Percentiles rank a stretch among this genome's conserved stretches.
These are phyloP conservation scores for Spilosoma lubricipeda DNA, from an alignment of 2,888 invertebrate species.

Conservation along the genomic window DNA sequence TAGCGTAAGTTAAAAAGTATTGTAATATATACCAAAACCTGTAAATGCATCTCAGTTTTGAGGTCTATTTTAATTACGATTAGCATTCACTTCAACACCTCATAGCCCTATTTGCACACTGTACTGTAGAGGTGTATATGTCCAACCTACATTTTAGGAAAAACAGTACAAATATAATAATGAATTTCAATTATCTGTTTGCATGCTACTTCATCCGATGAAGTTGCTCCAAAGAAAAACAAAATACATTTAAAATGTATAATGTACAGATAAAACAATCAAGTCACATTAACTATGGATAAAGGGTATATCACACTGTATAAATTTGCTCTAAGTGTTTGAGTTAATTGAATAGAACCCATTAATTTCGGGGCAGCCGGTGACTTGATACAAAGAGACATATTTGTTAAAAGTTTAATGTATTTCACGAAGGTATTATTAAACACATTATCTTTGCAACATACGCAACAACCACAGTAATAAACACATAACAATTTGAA, in stretches of 20 bases:
- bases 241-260: neutral
- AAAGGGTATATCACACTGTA: neutral
- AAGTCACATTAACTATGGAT: neutral
- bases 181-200: neutral
- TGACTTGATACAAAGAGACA: neutral
- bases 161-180: neutral
- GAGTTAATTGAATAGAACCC: constrained; percentile 1
- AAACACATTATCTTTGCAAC: neutral
- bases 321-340: neutral
- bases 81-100: too few species aligned
- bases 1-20: too few species aligned
- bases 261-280: neutral
- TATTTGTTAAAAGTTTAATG: neutral
- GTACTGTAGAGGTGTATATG: neutral
- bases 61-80: neutral
- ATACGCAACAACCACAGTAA: neutral
- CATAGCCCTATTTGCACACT: neutral
- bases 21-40: too few species aligned
- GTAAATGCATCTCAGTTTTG: neutral
- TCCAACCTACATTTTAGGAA: neutral
- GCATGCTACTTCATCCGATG: neutral
- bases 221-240: neutral
- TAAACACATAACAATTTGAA: neutral
- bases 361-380: neutral
- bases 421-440: too few species aligned